Percentiles rank a stretch among this genome's conserved stretches.
Evolutionary conservation across 2,113 vertebrate genomes (phyloP).

Genomic region (Dendrocopos noguchii): DNA sequence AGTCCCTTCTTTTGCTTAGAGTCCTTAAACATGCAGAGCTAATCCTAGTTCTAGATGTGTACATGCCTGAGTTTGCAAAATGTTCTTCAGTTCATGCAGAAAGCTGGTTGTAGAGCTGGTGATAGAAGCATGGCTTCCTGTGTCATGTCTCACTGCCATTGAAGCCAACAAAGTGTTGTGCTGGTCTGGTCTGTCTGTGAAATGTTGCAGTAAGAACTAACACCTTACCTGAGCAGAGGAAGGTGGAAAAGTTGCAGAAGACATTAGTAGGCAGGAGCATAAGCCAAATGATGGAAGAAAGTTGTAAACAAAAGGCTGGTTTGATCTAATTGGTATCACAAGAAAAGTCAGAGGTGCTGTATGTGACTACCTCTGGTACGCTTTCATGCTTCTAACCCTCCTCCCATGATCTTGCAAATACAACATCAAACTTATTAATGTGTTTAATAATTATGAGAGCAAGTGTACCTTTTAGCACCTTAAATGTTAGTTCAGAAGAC

Average conservation of each 20-base stretch:
- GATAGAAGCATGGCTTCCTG: not conserved
- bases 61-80: not conserved
- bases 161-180: not conserved
- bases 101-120: not conserved
- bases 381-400: not conserved
- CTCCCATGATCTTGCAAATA: not conserved
- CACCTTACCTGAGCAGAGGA: not conserved
- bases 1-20: not conserved
- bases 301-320: not conserved
- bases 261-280: not conserved
- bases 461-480: not conserved
- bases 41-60: not conserved
- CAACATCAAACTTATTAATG: not conserved
- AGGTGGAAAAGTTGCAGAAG: not conserved
- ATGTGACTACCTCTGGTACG: fast-evolving
- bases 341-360: not conserved
- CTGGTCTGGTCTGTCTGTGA: not conserved
- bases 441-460: not conserved
- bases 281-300: not conserved
- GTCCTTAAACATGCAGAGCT: not conserved
- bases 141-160: fast-evolving
- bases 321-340: not conserved
- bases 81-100: not conserved
- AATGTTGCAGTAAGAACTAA: not conserved
- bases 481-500: not conserved